Percentiles rank a stretch among this genome's conserved stretches.
Evolutionary conservation across 2,888 invertebrate species (phyloP).

Genomic region (Altica lythri): DNA sequence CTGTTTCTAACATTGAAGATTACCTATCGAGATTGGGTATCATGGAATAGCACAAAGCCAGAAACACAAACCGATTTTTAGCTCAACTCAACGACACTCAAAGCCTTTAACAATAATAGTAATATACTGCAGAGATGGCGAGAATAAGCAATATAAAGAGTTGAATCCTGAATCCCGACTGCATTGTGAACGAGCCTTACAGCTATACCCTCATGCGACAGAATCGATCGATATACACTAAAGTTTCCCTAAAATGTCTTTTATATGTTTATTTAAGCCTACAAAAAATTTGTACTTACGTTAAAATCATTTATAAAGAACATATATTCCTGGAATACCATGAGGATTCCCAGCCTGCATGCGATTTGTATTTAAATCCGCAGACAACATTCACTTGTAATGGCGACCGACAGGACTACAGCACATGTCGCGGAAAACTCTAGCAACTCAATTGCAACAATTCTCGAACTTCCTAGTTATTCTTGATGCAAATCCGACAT

Average conservation of each 20-base stretch:
- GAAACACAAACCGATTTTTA: conserved; percentile 36
- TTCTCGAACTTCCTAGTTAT: conserved; percentile 12
- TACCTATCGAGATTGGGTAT: conserved; percentile 40
- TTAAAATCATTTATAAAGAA: conserved; percentile 56
- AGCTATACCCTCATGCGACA: conserved; percentile 55
- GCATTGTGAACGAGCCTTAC: conserved; percentile 52
- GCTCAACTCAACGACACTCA: conserved; percentile 35
- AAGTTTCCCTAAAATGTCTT: conserved; percentile 53
- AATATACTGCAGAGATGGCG: conserved; percentile 49
- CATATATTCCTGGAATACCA: conserved; percentile 56
- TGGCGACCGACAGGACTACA: conserved; percentile 37
- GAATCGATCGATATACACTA: conserved; percentile 54
- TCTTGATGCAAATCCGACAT: background rate
- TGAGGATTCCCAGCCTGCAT: conserved; percentile 56
- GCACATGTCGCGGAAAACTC: conserved; percentile 49
- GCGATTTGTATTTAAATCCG: conserved; percentile 53
- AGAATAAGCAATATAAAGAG: conserved; percentile 47
- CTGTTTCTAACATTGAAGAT: conserved; percentile 52
- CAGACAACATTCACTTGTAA: conserved; percentile 24
- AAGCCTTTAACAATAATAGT: conserved; percentile 42
- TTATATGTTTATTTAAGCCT: conserved; percentile 35
- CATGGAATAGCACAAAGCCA: conserved; percentile 44
- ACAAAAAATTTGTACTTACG: conserved; percentile 52
- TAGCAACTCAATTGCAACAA: conserved; percentile 31
- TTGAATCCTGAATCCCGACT: conserved; percentile 42